A percentile compares a stretch with the other conserved stretches of the same genome.
phyloP scores from a whole-genome alignment of 2,888 invertebrate species.

The Cetonia aurata region DNA sequence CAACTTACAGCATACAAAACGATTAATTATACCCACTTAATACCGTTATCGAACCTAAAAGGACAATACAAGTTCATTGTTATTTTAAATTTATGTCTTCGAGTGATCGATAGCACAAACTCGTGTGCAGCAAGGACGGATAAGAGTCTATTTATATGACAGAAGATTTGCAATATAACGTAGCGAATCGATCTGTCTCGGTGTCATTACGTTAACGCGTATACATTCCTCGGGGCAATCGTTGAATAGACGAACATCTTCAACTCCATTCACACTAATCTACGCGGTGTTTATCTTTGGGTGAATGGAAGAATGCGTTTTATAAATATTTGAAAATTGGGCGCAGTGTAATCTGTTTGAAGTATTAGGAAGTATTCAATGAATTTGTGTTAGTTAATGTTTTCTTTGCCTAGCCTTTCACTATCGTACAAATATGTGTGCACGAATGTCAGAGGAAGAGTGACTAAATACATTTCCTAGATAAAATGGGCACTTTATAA shows the following conservation, averaged over 20 bases:
- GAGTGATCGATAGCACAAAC: background rate
- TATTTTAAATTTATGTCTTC: conserved; percentile 3
- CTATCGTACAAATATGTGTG: conserved; percentile 18
- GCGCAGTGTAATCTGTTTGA: conserved; percentile 17
- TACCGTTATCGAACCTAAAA: background rate
- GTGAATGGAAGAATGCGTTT: background rate
- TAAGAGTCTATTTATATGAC: background rate
- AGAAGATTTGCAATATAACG: background rate
- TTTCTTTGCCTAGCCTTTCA: conserved; percentile 20
- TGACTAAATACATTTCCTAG: conserved; percentile 34
- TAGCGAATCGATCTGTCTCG: background rate
- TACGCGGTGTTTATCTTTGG: no score
- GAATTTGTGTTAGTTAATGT: conserved; percentile 3
- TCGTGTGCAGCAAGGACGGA: background rate
- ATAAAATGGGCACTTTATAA: conserved; percentile 16
- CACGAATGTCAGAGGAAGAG: conserved; percentile 16
- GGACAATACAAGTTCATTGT: background rate
- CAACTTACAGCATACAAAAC: conserved; percentile 10
- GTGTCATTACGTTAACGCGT: no score
- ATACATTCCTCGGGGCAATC: no score
- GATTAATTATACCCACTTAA: conserved; percentile 1
- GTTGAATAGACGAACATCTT: no score
- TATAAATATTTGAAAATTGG: conserved; percentile 29
- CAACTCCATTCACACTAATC: no score
- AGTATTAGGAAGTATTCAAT: conserved; percentile 20